These are phyloP conservation scores for Danio kyathit DNA, from an alignment of 2,797 vertebrate species.

Conservation along the genomic window DNA sequence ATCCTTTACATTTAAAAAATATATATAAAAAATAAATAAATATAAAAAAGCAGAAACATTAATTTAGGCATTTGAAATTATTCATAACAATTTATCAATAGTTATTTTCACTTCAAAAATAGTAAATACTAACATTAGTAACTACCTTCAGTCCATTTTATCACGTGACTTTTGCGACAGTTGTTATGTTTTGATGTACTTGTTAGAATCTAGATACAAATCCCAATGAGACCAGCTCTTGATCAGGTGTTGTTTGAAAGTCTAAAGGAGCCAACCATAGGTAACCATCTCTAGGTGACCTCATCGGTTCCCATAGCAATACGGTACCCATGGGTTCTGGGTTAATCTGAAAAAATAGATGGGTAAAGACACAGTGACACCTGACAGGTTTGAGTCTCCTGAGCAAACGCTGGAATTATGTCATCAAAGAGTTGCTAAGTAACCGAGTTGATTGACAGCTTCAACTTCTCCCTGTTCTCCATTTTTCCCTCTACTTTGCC, in stretches of 20 bases:
- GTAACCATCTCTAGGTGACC: constrained; percentile 3
- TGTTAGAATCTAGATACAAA: constrained; percentile 6
- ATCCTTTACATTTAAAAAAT: too few relatives aligned
- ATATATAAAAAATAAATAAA: too few relatives aligned
- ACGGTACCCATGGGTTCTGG: constrained; percentile 11
- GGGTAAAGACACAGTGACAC: constrained; percentile 12
- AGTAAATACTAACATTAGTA: background rate
- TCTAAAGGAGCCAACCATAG: background rate
- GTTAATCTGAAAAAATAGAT: constrained; percentile 30
- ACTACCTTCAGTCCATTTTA: background rate
- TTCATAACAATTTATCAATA: background rate
- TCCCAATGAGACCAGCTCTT: constrained; percentile 3
- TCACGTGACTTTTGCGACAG: background rate
- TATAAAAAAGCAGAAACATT: constrained; percentile 8
- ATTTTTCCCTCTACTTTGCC: constrained; percentile 53
- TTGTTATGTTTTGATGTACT: constrained; percentile 4
- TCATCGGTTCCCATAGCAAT: constrained; percentile 34
- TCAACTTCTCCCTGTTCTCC: constrained; percentile 17
- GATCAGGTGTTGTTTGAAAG: constrained; percentile 10
- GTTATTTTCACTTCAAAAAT: background rate
- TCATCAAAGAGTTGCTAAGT: background rate
- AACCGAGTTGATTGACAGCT: background rate
- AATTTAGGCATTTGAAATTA: background rate
- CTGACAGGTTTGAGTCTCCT: background rate
- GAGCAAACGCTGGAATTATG: background rate